Conservation (phyloP, 1,140 invertebrate genomes). For the Scaptomyza pallida region DNA sequence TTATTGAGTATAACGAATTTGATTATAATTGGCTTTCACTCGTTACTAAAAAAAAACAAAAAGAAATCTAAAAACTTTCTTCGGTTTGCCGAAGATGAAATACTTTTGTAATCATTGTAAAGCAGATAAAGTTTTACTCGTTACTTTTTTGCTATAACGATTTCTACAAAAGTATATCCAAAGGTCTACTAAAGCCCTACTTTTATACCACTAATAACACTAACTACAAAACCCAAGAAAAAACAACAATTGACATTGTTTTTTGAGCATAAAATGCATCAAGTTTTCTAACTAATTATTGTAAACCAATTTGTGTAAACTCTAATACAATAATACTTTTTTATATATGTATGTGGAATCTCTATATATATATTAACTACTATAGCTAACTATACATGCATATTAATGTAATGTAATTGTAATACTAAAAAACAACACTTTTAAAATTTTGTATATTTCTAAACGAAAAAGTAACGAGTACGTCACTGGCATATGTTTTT, state of each 20-base stretch:
- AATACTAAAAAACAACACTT: slow-evolving; percentile 15
- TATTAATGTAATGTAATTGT: not conserved
- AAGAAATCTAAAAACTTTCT: slow-evolving; percentile 22
- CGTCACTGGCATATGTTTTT: slow-evolving; percentile 11
- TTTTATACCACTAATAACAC: slow-evolving; percentile 20
- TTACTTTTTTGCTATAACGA: too few relatives aligned
- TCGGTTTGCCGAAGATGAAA: slow-evolving; percentile 8
- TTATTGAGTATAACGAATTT: slow-evolving; percentile 56
- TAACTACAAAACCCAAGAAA: slow-evolving; percentile 50
- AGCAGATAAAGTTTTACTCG: too few relatives aligned
- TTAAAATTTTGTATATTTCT: not conserved
- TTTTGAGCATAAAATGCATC: slow-evolving; percentile 48
- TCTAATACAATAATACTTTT: slow-evolving; percentile 4
- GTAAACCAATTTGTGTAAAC: slow-evolving; percentile 46
- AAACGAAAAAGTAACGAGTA: not conserved
- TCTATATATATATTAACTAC: slow-evolving; percentile 4
- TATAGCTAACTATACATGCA: slow-evolving; percentile 16
- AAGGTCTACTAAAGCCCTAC: slow-evolving; percentile 1
- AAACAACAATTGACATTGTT: slow-evolving; percentile 54
- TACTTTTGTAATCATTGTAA: slow-evolving; percentile 3
- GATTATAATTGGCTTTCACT: slow-evolving; percentile 67
- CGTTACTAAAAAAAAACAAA: slow-evolving; percentile 49
- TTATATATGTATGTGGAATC: slow-evolving; percentile 5
- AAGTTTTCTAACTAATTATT: slow-evolving; percentile 39
- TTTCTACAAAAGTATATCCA: slow-evolving; percentile 12